A percentile compares a stretch with the other conserved stretches of the same genome.
These are phyloP conservation scores for Motacilla tschutschensis DNA, from an alignment of 2,113 vertebrate genomes.

Conservation along the genomic window DNA sequence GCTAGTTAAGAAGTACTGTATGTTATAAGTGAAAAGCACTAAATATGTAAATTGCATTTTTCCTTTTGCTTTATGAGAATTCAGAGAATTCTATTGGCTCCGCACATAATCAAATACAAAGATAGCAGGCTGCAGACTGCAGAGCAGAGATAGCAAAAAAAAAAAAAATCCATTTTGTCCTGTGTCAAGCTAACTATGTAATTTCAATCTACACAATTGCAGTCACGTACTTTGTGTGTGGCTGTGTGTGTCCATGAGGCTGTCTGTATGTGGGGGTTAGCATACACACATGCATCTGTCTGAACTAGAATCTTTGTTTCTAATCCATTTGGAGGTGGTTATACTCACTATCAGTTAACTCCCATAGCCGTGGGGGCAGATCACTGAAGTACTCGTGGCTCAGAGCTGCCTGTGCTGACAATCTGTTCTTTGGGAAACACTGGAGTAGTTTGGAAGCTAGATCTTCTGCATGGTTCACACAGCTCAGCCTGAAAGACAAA, in stretches of 20 bases:
- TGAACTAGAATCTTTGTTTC: not conserved
- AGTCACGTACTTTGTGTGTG: not conserved
- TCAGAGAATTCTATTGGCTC: slow-evolving; percentile 72
- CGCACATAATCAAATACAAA: slow-evolving; percentile 75
- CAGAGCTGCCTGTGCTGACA: slow-evolving; percentile 91
- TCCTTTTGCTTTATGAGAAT: slow-evolving; percentile 69
- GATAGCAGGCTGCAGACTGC: slow-evolving; percentile 71
- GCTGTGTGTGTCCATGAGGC: not conserved
- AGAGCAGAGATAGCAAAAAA: slow-evolving; percentile 71
- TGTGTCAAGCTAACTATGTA: slow-evolving; percentile 61
- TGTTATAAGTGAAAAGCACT: slow-evolving; percentile 63
- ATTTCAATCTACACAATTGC: slow-evolving; percentile 53
- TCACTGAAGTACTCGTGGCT: slow-evolving; percentile 94
- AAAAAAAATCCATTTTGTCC: slow-evolving; percentile 64
- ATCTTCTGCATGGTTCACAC: slow-evolving; percentile 92
- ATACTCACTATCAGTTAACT: slow-evolving; percentile 92
- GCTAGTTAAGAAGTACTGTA: slow-evolving; percentile 65
- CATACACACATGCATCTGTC: not conserved
- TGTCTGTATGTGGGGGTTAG: not conserved
- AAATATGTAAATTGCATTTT: slow-evolving; percentile 80
- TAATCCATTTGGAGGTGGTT: not conserved
- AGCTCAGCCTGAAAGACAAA: slow-evolving; percentile 84
- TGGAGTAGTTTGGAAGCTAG: slow-evolving; percentile 94
- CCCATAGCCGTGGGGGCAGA: slow-evolving; percentile 93
- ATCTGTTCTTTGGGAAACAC: slow-evolving; percentile 96